A percentile compares a stretch with the other conserved stretches of the same genome.
These are phyloP conservation scores for Sebastes umbrosus DNA, from an alignment of 2,797 vertebrate genomes.

Conservation along the genomic window DNA sequence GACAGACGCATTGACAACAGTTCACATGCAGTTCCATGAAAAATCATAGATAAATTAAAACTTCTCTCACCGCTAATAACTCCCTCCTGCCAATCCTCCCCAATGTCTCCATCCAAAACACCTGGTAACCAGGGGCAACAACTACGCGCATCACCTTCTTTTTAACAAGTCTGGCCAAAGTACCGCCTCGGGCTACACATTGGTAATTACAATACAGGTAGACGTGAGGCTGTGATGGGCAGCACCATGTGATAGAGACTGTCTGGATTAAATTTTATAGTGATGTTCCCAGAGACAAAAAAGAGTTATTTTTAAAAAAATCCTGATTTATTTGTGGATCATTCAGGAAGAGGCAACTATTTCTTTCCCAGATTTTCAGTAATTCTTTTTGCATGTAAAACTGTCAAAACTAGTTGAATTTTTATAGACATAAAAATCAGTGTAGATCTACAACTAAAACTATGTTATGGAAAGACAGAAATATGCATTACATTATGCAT, in stretches of 20 bases:
- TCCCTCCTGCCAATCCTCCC: not conserved
- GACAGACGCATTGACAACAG: not conserved
- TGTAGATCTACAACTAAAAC: not conserved
- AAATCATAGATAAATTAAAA: not conserved
- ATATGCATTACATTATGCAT: not conserved
- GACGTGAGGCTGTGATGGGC: not conserved
- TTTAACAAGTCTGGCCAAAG: constrained; percentile 16
- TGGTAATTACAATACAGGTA: not conserved
- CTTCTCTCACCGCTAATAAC: not conserved
- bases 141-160: not conserved
- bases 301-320: no score
- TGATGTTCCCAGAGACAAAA: not conserved
- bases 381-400: not conserved
- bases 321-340: no score
- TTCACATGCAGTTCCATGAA: not conserved
- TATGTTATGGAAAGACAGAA: not conserved
- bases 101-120: not conserved
- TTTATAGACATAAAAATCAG: not conserved
- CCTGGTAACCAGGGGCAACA: not conserved
- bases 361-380: not conserved
- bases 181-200: not conserved
- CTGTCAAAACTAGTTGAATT: not conserved
- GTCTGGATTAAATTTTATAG: not conserved
- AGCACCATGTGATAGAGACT: not conserved
- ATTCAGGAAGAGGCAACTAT: not conserved